A percentile compares a stretch with the other conserved stretches of the same genome.
phyloP scores from a whole-genome alignment of 2,888 invertebrate species.

The Anagyrus pseudococci region DNA sequence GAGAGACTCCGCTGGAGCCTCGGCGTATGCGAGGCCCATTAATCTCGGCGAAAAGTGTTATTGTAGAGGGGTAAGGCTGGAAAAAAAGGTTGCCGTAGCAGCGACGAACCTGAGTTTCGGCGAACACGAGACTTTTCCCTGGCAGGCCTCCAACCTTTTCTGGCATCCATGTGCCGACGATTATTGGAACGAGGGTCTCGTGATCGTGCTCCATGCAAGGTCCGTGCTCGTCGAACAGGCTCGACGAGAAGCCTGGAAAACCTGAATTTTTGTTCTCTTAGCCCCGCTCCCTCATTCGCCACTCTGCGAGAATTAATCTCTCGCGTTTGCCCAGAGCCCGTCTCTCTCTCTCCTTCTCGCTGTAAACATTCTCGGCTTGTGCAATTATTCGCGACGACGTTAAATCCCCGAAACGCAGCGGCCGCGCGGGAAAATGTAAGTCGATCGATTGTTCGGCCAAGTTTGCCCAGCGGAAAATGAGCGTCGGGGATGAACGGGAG shows the following conservation, averaged over 20 bases:
- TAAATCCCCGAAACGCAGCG: no score
- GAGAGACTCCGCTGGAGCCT: constrained; percentile 1
- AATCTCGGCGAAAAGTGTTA: constrained; percentile 36
- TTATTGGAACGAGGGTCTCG: constrained; percentile 81
- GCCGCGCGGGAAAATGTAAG: no score
- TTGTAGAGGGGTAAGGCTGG: constrained; percentile 10
- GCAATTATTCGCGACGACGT: no score
- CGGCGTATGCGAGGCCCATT: constrained; percentile 25
- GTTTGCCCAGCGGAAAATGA: no score
- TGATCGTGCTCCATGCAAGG: constrained; percentile 88
- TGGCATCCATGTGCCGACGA: constrained; percentile 89
- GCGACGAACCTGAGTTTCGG: constrained; percentile 81
- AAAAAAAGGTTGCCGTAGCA: background rate
- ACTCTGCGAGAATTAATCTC: no score
- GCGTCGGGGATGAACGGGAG: no score
- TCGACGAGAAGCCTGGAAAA: constrained; percentile 67
- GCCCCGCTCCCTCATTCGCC: no score
- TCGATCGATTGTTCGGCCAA: no score
- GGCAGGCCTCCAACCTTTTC: constrained; percentile 87
- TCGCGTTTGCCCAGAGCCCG: no score
- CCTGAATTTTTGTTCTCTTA: no score
- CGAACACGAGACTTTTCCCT: constrained; percentile 82
- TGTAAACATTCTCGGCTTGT: no score
- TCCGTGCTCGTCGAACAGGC: constrained; percentile 64
- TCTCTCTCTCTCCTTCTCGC: no score